These are phyloP conservation scores for Steinernema scapterisci DNA, from an alignment of 2,888 invertebrate genomes.

Conservation along the genomic window DNA sequence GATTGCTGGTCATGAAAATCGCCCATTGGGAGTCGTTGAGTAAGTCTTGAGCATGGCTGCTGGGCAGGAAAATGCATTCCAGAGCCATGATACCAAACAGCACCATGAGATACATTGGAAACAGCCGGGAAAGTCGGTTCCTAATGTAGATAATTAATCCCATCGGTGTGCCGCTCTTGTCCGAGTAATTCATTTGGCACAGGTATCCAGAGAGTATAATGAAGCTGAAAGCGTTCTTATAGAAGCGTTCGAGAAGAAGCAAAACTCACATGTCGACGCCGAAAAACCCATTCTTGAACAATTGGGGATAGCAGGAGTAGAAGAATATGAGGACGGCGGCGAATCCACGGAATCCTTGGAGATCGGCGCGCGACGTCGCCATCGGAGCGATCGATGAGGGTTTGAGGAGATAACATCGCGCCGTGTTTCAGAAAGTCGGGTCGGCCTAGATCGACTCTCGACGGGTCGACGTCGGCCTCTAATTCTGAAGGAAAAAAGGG, in stretches of 20 bases:
- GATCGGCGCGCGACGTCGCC: background rate
- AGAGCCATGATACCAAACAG: background rate
- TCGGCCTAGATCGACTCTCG: background rate
- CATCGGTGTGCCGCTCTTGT: background rate
- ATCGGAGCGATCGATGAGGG: background rate
- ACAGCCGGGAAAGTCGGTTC: background rate
- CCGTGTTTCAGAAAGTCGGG: background rate
- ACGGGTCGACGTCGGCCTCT: background rate
- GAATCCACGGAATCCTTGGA: constrained; percentile 18
- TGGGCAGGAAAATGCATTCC: background rate
- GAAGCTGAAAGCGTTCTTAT: background rate
- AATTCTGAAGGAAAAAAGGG: background rate
- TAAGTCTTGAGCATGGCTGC: background rate
- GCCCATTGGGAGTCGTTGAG: constrained; percentile 19
- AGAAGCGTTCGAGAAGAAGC: background rate
- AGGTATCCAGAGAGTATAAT: constrained; percentile 8
- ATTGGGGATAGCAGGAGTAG: background rate
- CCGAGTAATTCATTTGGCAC: background rate
- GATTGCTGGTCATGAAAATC: background rate
- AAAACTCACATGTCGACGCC: background rate
- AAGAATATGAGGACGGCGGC: background rate
- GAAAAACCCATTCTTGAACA: constrained; percentile 7
- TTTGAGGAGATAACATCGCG: background rate
- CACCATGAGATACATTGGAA: background rate
- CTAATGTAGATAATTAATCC: background rate